These are phyloP conservation scores for Philypnodon macrostomus DNA, from an alignment of 2,797 vertebrate genomes.

Conservation along the genomic window DNA sequence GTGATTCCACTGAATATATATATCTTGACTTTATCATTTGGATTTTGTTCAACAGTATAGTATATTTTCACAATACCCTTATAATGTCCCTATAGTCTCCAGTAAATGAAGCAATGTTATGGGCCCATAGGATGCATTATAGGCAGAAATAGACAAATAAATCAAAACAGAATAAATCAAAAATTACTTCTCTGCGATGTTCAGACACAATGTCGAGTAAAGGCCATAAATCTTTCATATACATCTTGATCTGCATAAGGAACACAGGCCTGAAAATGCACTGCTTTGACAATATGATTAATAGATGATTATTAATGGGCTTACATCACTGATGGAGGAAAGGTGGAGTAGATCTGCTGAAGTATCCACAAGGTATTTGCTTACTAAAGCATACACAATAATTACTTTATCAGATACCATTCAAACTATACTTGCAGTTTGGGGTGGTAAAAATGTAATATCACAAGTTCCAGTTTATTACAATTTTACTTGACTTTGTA, in stretches of 20 bases:
- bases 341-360: neutral
- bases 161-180: neutral
- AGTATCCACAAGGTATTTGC: too few species aligned
- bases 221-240: neutral
- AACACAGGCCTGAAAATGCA: neutral
- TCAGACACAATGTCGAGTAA: neutral
- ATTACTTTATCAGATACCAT: too few species aligned
- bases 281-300: conserved; percentile 8
- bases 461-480: too few species aligned
- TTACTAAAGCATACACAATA: too few species aligned
- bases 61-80: neutral
- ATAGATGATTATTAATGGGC: neutral
- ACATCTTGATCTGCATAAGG: conserved; percentile 4
- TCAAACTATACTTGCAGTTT: too few species aligned
- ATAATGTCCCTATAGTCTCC: neutral
- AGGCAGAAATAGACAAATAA: neutral
- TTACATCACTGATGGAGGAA: neutral
- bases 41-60: too few species aligned
- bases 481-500: too few species aligned
- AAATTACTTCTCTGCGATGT: neutral
- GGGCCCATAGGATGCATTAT: neutral
- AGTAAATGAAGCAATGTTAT: neutral
- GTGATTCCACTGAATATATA: too few species aligned
- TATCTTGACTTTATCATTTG: too few species aligned
- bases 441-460: too few species aligned